A percentile compares a stretch with the other conserved stretches of the same genome.
phyloP scores from a whole-genome alignment of 2,797 vertebrate species.

The Eleutherodactylus coqui region DNA sequence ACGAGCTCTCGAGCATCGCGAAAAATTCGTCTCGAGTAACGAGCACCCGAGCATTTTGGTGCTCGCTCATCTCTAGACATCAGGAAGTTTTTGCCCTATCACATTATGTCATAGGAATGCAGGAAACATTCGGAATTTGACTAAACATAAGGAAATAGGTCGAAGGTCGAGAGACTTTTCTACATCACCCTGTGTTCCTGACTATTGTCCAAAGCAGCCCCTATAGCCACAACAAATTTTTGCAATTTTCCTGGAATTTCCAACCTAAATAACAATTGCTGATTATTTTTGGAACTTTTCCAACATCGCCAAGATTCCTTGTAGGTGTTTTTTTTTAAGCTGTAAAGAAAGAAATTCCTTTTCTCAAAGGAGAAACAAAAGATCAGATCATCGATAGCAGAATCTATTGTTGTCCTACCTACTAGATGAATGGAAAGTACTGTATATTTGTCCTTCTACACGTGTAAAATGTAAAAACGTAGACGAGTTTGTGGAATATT shows the following conservation, averaged over 20 bases:
- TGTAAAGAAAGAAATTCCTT: slow-evolving; percentile 27
- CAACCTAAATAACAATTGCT: slow-evolving; percentile 32
- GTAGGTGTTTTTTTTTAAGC: not conserved
- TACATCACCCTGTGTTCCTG: not conserved
- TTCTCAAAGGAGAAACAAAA: not conserved
- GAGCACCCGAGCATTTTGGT: too few relatives aligned
- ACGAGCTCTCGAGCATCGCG: too few relatives aligned
- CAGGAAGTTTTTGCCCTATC: not conserved
- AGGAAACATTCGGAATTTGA: slow-evolving; percentile 18
- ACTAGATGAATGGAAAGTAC: not conserved
- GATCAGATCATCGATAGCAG: not conserved
- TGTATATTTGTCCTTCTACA: not conserved
- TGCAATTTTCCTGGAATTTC: slow-evolving; percentile 5
- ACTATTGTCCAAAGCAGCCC: slow-evolving; percentile 38
- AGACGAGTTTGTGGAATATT: not conserved
- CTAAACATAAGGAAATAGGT: slow-evolving; percentile 32
- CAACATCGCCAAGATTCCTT: slow-evolving; percentile 42
- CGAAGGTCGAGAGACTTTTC: slow-evolving; percentile 29
- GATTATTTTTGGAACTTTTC: slow-evolving; percentile 24
- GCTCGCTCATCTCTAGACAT: too few relatives aligned
- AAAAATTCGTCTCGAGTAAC: too few relatives aligned
- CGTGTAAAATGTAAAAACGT: not conserved
- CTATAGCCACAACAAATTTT: slow-evolving; percentile 37
- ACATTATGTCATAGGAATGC: slow-evolving; percentile 20
- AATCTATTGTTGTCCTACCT: slow-evolving; percentile 18